Evolutionary conservation across 1,140 invertebrate genomes (phyloP).

Genomic region (Lucilia sericata): DNA sequence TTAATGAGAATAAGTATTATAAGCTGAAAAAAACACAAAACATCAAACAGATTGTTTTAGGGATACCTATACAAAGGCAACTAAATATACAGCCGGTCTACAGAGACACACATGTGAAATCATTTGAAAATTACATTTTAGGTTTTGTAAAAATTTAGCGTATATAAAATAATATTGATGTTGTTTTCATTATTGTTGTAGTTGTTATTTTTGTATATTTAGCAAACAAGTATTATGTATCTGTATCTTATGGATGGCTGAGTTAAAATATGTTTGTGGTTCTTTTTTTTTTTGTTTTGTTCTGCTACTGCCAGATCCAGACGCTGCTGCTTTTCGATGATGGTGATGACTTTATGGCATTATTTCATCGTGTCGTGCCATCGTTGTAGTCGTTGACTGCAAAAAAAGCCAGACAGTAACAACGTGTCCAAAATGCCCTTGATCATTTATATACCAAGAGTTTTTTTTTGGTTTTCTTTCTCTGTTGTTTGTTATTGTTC

Average conservation of each 20-base stretch:
- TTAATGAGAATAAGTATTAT: constrained; percentile 46
- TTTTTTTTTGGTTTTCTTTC: not conserved
- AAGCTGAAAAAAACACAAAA: constrained; percentile 36
- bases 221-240: not conserved
- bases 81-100: constrained; percentile 44
- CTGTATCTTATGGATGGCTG: constrained; percentile 12
- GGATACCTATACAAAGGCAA: not conserved
- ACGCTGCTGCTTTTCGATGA: constrained; percentile 29
- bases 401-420: not conserved
- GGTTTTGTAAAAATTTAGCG: not conserved
- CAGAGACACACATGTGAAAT: constrained; percentile 51
- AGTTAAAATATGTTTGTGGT: constrained; percentile 17
- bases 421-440: constrained; percentile 63
- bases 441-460: constrained; percentile 51
- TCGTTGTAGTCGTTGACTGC: not conserved
- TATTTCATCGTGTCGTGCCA: constrained; percentile 10
- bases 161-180: constrained; percentile 1
- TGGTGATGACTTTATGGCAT: constrained; percentile 16
- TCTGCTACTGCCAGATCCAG: not conserved
- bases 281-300: not conserved
- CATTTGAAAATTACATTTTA: constrained; percentile 15
- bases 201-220: not conserved
- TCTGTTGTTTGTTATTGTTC: not conserved
- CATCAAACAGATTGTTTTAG: not conserved
- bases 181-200: not conserved